Percentiles rank a stretch among this genome's conserved stretches.
Conservation (phyloP, 2,113 vertebrate genomes). For the Aleadryas rufinucha region DNA sequence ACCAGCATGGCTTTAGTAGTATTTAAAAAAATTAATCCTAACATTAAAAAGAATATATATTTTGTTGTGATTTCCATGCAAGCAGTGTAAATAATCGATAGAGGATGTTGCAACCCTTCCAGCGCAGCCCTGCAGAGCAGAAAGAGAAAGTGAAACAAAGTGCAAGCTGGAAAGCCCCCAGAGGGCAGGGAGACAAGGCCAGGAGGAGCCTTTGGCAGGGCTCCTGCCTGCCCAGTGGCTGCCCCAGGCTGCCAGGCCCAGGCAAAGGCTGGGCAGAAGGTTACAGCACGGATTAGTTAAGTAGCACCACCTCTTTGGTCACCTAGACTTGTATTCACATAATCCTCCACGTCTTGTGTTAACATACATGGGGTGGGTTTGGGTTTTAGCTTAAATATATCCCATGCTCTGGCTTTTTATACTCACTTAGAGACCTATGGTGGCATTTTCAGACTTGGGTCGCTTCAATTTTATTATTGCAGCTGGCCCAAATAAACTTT, state of each 20-base stretch:
- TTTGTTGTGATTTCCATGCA: not conserved
- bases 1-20: not conserved
- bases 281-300: not conserved
- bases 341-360: not conserved
- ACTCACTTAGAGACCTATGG: not conserved
- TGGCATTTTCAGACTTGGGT: not conserved
- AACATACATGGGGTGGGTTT: not conserved
- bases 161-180: not conserved
- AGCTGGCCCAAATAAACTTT: not conserved
- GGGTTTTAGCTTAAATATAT: not conserved
- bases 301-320: not conserved
- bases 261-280: not conserved
- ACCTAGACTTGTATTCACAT: not conserved
- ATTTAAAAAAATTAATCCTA: not conserved
- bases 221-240: not conserved
- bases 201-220: not conserved
- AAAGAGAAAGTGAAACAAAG: constrained; percentile 23
- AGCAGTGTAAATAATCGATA: not conserved
- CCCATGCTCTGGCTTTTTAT: not conserved
- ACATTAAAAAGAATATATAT: not conserved
- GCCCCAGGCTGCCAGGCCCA: too few species aligned
- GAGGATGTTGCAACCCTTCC: not conserved
- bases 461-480: not conserved
- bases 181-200: not conserved
- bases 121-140: not conserved